Percentiles rank a stretch among this genome's conserved stretches.
phyloP scores from a whole-genome alignment of 2,113 vertebrate genomes.

The Onychostruthus taczanowskii region DNA sequence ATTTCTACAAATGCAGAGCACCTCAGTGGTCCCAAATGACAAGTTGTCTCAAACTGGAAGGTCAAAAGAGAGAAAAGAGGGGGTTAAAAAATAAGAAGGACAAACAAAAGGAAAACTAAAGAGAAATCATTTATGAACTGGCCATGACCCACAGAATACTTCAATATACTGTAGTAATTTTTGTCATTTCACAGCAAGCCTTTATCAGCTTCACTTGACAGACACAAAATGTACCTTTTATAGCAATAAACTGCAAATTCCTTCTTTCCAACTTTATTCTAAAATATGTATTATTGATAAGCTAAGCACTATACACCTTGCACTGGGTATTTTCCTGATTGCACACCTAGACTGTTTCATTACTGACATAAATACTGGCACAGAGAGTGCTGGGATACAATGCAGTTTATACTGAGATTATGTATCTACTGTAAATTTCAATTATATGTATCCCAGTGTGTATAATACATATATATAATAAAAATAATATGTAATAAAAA shows the following conservation, averaged over 20 bases:
- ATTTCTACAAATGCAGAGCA: neutral
- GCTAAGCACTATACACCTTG: neutral
- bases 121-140: neutral
- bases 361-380: neutral
- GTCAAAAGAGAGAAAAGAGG: neutral
- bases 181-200: neutral
- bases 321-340: neutral
- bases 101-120: neutral
- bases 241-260: neutral
- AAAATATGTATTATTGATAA: neutral
- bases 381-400: neutral
- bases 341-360: neutral
- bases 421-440: neutral
- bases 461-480: rapidly evolving
- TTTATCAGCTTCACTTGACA: neutral
- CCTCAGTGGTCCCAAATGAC: neutral
- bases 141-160: neutral
- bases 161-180: neutral
- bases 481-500: neutral
- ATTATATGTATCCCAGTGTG: neutral
- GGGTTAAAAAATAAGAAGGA: rapidly evolving
- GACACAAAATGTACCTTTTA: neutral
- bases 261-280: neutral
- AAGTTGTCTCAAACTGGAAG: neutral
- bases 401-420: neutral